Evolutionary conservation across 1,140 invertebrate species (phyloP), one percentile per base, ranked within the genome.

Genomic region (Apocrypta bakeri): DNA sequence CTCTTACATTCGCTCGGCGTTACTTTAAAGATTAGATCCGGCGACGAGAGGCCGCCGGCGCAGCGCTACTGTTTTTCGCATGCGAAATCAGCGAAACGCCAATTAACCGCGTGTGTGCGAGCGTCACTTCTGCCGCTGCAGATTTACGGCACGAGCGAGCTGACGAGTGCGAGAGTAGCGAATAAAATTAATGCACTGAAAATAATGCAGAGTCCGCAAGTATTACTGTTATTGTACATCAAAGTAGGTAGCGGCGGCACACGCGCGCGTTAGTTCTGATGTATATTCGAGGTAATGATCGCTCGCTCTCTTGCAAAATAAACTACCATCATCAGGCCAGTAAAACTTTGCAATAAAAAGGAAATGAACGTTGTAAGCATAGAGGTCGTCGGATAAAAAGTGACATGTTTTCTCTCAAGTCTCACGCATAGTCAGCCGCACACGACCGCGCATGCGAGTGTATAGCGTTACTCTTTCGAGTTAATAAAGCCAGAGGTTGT

Each of bases 401-500:
- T 42, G 69, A 72, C 69, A 72, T 42, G 69, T 72, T 72, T 37
- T n/a, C 33, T 9, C 33, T 9, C 3, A 9, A 37, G 33, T 72
- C 69, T 72, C 63, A 66, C 24, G 63, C 63, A 66, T 24, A 8
- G 24, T 79, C 81, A 68, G 83, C 84, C n/a, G n/a, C n/a, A n/a
- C n/a, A n/a, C n/a, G n/a, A 12, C 56, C 9, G 33, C 11, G 56
- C 14, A 61, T 14, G 56, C 56, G 56, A 88, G 82, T 87, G 86
- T 86, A 88, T 88, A 89, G 86, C 88, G 85, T 89, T 88, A 89
- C 82, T 84, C 42, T 1, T 17, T 83, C 83, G 86, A 88, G 89
- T 90, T 91, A 90, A 90, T 90, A 91, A 90, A 90, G 88, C 88
- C 83, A 87, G 84, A 81, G 87, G 87, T 87, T 85, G 86, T 85